phyloP scores from a whole-genome alignment of 2,113 vertebrate species.

The Tyrannus savana region DNA sequence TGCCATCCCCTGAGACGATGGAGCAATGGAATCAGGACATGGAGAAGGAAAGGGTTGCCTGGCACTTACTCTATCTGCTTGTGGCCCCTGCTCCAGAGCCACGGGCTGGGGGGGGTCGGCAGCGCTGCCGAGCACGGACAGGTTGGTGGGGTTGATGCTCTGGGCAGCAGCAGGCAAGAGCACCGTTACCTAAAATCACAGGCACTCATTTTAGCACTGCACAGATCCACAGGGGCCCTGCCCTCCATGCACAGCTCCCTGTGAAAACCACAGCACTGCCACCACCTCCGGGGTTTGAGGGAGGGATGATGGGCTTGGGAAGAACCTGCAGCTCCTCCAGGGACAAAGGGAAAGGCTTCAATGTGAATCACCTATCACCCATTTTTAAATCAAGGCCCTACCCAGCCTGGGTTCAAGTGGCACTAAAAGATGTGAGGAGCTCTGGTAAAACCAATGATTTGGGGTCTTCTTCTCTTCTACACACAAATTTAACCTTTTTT shows the following conservation, averaged over 20 bases:
- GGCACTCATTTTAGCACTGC: conserved; percentile 58
- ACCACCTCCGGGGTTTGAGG: not conserved
- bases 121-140: conserved; percentile 86
- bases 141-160: conserved; percentile 85
- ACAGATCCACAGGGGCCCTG: not conserved
- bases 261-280: not conserved
- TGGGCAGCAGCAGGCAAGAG: conserved; percentile 82
- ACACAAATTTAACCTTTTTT: not conserved
- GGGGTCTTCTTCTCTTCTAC: not conserved
- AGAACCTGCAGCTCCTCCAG: not conserved
- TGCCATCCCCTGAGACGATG: not conserved
- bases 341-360: not conserved
- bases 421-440: not conserved
- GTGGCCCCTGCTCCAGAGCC: conserved; percentile 81
- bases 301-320: not conserved
- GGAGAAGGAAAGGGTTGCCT: conserved; percentile 35
- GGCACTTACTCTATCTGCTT: conserved; percentile 76
- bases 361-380: not conserved
- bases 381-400: not conserved
- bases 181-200: conserved; percentile 80
- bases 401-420: not conserved
- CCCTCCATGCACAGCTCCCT: conserved; percentile 16
- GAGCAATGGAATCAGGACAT: not conserved
- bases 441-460: not conserved
- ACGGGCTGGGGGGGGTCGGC: conserved; percentile 82